phyloP scores from a whole-genome alignment of 2,797 vertebrate species.

The Chiroxiphia lanceolata region DNA sequence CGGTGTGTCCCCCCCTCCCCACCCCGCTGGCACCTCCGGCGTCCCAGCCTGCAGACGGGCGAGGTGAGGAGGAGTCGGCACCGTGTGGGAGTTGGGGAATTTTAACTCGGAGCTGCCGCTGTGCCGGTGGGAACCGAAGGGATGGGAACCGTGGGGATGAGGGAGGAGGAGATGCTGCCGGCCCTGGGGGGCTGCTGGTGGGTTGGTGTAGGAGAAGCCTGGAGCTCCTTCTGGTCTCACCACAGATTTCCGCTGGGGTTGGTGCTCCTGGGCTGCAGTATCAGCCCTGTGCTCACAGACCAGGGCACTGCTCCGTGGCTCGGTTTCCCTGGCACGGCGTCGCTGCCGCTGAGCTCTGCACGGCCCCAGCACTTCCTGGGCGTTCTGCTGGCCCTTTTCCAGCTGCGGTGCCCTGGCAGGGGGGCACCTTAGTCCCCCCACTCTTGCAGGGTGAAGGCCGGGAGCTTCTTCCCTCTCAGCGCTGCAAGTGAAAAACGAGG shows the following conservation, averaged over 20 bases:
- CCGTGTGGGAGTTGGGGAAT: background rate
- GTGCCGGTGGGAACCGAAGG: background rate
- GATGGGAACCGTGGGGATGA: background rate
- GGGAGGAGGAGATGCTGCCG: background rate
- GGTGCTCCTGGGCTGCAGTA: background rate
- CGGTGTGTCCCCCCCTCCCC: background rate
- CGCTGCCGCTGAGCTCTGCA: fast-evolving
- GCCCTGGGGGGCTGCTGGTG: fast-evolving
- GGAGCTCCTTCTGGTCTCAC: background rate
- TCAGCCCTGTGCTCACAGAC: background rate
- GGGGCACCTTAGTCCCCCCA: fast-evolving
- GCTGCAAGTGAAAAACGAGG: fast-evolving
- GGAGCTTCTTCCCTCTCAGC: background rate
- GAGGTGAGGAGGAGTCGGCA: background rate
- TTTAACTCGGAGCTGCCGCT: background rate
- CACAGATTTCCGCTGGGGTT: background rate
- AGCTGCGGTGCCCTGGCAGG: fast-evolving
- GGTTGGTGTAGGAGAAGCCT: background rate
- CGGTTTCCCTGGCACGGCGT: background rate
- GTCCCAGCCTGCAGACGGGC: background rate
- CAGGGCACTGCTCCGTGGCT: background rate
- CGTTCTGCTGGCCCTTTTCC: background rate
- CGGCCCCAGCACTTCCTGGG: background rate
- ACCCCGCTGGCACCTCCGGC: background rate
- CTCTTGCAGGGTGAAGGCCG: background rate